These are phyloP conservation scores for Pollachius pollachius DNA, from an alignment of 2,113 vertebrate species.

Conservation along the genomic window DNA sequence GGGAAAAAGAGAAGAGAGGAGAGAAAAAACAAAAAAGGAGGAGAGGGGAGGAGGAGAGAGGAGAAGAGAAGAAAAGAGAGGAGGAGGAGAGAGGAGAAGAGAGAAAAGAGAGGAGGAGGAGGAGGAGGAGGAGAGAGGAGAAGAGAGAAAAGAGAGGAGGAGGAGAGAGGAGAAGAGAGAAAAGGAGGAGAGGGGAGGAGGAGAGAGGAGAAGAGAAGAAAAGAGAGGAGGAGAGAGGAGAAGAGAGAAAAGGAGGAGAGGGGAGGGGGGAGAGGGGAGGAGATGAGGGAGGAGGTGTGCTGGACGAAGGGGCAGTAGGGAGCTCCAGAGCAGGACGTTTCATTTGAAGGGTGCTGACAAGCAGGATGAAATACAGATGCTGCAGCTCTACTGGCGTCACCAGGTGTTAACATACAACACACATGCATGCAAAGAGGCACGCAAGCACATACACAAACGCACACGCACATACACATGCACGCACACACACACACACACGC, in stretches of 20 bases:
- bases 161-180: background rate
- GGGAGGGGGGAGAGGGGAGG: no score
- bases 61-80: background rate
- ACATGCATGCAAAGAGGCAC: conserved; percentile 27
- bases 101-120: no score
- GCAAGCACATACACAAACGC: conserved; percentile 12
- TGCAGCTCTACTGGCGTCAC: conserved; percentile 16
- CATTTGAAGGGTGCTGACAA: conserved; percentile 28
- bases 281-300: no score
- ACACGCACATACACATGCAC: background rate
- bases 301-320: background rate
- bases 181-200: background rate
- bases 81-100: no score
- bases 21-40: background rate
- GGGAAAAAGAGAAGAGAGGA: background rate
- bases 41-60: background rate
- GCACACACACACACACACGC: conserved; percentile 16
- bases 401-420: conserved; percentile 36
- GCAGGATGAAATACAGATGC: conserved; percentile 20
- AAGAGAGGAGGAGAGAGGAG: background rate
- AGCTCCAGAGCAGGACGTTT: conserved; percentile 36
- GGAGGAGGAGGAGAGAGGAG: background rate
- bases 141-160: background rate
- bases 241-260: no score
- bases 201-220: background rate